Evolutionary conservation across 1,140 invertebrate genomes (phyloP).

Genomic region (Spodoptera litura): DNA sequence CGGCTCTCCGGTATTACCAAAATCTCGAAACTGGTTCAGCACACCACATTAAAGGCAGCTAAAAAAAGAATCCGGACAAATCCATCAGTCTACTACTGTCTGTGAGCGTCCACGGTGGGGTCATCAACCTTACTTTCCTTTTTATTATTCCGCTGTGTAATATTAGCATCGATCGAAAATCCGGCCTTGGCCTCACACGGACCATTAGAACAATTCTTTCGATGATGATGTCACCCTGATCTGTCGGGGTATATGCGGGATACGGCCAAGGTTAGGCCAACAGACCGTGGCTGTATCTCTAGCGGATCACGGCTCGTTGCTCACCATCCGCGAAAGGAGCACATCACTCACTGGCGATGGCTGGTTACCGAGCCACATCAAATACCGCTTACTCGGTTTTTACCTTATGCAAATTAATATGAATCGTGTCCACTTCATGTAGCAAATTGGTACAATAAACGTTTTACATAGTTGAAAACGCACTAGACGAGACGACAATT

Average conservation of each 20-base stretch:
- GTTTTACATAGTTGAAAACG: slow-evolving; percentile 53
- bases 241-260: slow-evolving; percentile 68
- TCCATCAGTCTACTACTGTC: slow-evolving; percentile 67
- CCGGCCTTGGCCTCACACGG: slow-evolving; percentile 68
- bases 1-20: slow-evolving; percentile 47
- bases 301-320: slow-evolving; percentile 71
- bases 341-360: slow-evolving; percentile 48
- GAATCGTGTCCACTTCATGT: slow-evolving; percentile 47
- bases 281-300: slow-evolving; percentile 76
- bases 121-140: slow-evolving; percentile 80
- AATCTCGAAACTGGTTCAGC: slow-evolving; percentile 63
- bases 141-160: slow-evolving; percentile 72
- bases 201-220: slow-evolving; percentile 55
- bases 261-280: slow-evolving; percentile 74
- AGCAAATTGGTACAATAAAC: slow-evolving; percentile 58
- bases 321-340: slow-evolving; percentile 71
- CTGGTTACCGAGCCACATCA: slow-evolving; percentile 73
- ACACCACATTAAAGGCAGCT: slow-evolving; percentile 65
- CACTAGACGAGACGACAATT: slow-evolving; percentile 22
- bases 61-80: slow-evolving; percentile 75
- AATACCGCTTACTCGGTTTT: slow-evolving; percentile 66
- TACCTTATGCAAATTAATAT: slow-evolving; percentile 64
- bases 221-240: slow-evolving; percentile 75
- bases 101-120: slow-evolving; percentile 66
- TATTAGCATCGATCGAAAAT: slow-evolving; percentile 70